Conservation (phyloP, 2,888 invertebrate genomes). For the Amiota communis region DNA sequence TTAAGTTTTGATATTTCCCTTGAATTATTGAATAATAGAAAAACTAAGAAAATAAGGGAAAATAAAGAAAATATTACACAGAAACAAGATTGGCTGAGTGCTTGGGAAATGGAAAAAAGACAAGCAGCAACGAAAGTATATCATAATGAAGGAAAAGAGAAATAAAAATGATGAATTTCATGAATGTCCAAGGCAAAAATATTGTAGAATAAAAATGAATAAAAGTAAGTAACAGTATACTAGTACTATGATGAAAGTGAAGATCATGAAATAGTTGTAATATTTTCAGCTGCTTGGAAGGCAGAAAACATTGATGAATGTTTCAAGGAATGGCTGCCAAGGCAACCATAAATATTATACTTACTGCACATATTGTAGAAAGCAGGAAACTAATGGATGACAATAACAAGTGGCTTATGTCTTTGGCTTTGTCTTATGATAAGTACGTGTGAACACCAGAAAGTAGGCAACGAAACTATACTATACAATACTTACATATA, state of each 20-base stretch:
- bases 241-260: too few relatives aligned
- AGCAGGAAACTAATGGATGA: constrained; percentile 8
- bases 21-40: constrained; percentile 26
- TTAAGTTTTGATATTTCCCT: constrained; percentile 32
- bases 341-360: not conserved
- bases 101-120: not conserved
- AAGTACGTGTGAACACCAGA: not conserved
- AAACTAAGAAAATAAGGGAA: not conserved
- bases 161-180: constrained; percentile 51
- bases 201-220: constrained; percentile 14
- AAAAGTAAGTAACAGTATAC: constrained; percentile 21
- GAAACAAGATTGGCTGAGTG: not conserved
- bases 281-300: not conserved
- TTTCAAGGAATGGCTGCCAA: constrained; percentile 7
- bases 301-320: not conserved
- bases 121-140: constrained; percentile 33
- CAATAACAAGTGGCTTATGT: constrained; percentile 25
- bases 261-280: constrained; percentile 7
- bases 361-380: too few relatives aligned
- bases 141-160: too few relatives aligned
- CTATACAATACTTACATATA: not conserved
- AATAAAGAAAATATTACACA: not conserved
- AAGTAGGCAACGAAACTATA: constrained; percentile 6
- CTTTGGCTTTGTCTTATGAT: not conserved
- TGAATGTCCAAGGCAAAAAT: constrained; percentile 42